These are phyloP conservation scores for Scomber japonicus DNA, from an alignment of 2,113 vertebrate species.

Conservation along the genomic window DNA sequence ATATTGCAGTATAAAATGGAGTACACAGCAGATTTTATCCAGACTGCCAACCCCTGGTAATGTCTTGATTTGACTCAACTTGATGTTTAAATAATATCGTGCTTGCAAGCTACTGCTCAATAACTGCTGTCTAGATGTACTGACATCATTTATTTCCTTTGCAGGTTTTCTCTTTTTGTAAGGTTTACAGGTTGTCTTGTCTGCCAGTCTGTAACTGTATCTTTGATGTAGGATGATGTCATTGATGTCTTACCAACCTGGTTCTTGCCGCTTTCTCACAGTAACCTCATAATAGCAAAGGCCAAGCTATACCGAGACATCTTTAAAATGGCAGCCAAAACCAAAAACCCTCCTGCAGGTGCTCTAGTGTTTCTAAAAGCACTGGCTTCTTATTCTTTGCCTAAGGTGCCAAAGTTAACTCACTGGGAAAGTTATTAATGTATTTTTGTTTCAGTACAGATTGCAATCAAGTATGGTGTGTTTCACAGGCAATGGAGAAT, in stretches of 20 bases:
- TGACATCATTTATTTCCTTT: not conserved
- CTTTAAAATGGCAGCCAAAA: constrained; percentile 22
- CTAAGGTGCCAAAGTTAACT: constrained; percentile 54
- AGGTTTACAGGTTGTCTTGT: not conserved
- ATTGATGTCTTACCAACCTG: constrained; percentile 30
- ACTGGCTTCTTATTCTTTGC: constrained; percentile 12
- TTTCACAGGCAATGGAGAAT: constrained; percentile 7
- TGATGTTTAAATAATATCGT: not conserved
- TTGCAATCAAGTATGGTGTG: constrained; percentile 8
- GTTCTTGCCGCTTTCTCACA: not conserved
- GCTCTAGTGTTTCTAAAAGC: constrained; percentile 39
- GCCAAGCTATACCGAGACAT: constrained; percentile 23
- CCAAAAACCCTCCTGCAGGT: constrained; percentile 42
- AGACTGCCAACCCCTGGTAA: not conserved
- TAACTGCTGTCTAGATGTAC: not conserved
- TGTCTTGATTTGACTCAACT: not conserved
- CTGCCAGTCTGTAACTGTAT: constrained; percentile 1
- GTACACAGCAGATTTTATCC: not conserved
- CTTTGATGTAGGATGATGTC: constrained; percentile 29
- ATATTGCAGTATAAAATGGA: not conserved
- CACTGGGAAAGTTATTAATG: constrained; percentile 21
- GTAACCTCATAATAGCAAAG: constrained; percentile 22
- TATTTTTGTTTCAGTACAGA: constrained; percentile 17
- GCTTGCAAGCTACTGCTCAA: not conserved
- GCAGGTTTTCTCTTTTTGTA: not conserved